Base-by-base conservation (phyloP, 2,888 invertebrate species). In the Pristionchus exspectatus region DNA sequence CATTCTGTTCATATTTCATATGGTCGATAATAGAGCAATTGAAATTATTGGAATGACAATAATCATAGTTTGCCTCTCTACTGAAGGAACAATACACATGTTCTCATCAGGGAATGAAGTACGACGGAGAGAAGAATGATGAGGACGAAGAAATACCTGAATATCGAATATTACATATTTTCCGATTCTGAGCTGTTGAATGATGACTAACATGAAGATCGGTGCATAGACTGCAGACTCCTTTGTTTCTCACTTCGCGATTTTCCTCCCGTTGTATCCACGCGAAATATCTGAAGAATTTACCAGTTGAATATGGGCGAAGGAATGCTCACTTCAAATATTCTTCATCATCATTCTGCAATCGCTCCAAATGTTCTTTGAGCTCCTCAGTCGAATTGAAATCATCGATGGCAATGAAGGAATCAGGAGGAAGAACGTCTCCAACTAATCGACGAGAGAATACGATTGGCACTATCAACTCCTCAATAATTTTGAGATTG, bases 341-440 rank as follows among this genome's bases (percentile, higher is more conserved):
- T 9, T 59, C 59, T 9, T 30, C 30, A 85, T 85, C 84, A 24
- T 85, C 38, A 4, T 33, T 7, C 24, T 38, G 24, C 30, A 85
- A 33, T 59, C 27, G 16, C 7, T 85, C 24, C 33, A 85, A 21
- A 21, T 85, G n/a, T 18, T 85, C 59, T 21, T 7, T 18, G 3
- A 85, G n/a, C 2, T 56, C 21, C 2, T 30, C 14, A 14, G 30
- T 59, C 16, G 9, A 16, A 24, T 56, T 27, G 33, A 18, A 85
- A 24, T 85, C 84, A 27, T 85, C 84, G 16, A 85, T 33, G 21
- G 84, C 84, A 21, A 85, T 85, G 33, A 85, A 85, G 0, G 84
- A 30, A 85, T 85, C 84, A 12, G 59, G 33, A 10, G 84, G 84
- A 30, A 85, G 59, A 10, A 59, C 10, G 7, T 21, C 12, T 21